Evolutionary conservation across 2,113 vertebrate species (phyloP).

Genomic region (Leiothrix lutea): DNA sequence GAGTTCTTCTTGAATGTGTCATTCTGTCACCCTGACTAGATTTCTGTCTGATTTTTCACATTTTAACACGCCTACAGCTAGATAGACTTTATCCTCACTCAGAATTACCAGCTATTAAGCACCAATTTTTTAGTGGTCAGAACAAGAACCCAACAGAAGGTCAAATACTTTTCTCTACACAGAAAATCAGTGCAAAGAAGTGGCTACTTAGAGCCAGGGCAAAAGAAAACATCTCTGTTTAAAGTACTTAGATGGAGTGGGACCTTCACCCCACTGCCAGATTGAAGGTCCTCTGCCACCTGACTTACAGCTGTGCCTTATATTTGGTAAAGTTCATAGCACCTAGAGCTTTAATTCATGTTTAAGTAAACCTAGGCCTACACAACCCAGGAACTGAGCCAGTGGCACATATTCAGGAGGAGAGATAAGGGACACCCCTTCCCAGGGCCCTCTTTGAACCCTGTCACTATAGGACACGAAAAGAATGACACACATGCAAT

Average conservation of each 20-base stretch:
- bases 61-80: background rate
- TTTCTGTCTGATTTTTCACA: background rate
- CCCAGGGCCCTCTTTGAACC: background rate
- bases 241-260: background rate
- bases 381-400: background rate
- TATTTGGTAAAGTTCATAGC: background rate
- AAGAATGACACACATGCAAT: no score
- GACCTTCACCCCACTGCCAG: background rate
- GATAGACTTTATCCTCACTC: background rate
- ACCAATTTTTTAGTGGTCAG: background rate
- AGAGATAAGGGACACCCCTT: background rate
- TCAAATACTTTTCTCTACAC: background rate
- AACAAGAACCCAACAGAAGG: background rate
- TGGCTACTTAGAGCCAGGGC: background rate
- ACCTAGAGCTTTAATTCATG: background rate
- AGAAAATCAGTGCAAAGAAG: background rate
- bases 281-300: background rate
- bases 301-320: background rate
- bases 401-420: background rate
- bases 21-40: background rate
- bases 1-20: background rate
- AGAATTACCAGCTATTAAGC: background rate
- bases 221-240: background rate
- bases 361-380: background rate
- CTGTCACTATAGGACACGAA: no score